Evolutionary conservation across 2,888 invertebrate genomes (phyloP).

Genomic region (Philaethria dido): DNA sequence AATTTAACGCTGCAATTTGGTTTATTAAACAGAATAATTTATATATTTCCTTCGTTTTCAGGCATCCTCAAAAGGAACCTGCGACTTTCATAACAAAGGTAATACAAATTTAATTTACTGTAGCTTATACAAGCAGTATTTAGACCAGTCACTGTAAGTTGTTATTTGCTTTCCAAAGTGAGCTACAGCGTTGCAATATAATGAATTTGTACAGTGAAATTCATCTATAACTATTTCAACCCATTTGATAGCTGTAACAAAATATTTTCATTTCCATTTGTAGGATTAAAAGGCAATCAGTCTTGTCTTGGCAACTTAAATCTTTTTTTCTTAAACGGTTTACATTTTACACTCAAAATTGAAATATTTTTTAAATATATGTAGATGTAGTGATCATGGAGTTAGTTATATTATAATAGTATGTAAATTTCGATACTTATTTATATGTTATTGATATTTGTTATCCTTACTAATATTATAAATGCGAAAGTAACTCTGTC

Average conservation of each 20-base stretch:
- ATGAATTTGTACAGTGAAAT: neutral
- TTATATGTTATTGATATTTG: too few species aligned
- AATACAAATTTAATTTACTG: neutral
- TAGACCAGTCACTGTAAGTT: neutral
- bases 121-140: neutral
- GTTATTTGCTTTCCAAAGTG: constrained; percentile 12
- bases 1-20: too few species aligned
- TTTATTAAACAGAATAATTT: too few species aligned
- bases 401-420: too few species aligned
- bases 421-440: too few species aligned
- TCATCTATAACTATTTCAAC: neutral
- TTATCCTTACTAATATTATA: too few species aligned
- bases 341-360: neutral
- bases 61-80: too few species aligned
- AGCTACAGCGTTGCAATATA: constrained; percentile 10
- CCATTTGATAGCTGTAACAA: neutral
- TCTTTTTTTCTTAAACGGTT: neutral
- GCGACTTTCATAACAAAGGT: neutral
- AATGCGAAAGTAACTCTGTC: too few species aligned
- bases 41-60: too few species aligned
- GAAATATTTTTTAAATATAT: too few species aligned
- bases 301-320: neutral
- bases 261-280: neutral
- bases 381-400: too few species aligned
- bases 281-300: neutral